Conservation (phyloP, 2,888 invertebrate genomes). For the Phyllotreta cruciferae region DNA sequence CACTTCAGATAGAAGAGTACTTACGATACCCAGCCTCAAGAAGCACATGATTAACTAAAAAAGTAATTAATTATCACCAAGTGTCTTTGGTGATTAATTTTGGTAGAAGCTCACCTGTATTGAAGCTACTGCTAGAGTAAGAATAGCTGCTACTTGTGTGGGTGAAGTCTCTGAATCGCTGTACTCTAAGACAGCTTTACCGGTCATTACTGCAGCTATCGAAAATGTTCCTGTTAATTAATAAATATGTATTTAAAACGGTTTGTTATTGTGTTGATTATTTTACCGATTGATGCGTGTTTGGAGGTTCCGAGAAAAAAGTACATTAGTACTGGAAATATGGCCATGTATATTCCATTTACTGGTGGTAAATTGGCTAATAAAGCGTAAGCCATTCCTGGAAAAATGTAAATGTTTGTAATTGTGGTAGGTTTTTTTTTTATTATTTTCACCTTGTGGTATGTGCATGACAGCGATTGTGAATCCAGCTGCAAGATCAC, state of each 20-base stretch:
- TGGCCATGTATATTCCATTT: conserved; percentile 80
- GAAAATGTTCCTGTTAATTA: conserved; percentile 75
- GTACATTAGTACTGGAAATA: conserved; percentile 89
- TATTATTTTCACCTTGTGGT: conserved; percentile 70
- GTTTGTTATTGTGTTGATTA: not conserved
- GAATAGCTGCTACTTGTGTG: conserved; percentile 77
- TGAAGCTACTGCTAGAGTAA: conserved; percentile 77
- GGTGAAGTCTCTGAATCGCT: conserved; percentile 59
- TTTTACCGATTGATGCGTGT: conserved; percentile 84
- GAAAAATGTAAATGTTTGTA: not conserved
- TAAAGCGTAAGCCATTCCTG: conserved; percentile 75
- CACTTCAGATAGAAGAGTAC: conserved; percentile 69
- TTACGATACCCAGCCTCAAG: conserved; percentile 67
- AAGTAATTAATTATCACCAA: not conserved
- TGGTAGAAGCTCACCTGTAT: conserved; percentile 72
- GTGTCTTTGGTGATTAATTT: not conserved
- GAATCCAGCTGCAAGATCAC: conserved; percentile 78
- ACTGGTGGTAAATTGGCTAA: conserved; percentile 77
- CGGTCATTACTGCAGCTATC: conserved; percentile 88
- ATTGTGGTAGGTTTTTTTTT: not conserved
- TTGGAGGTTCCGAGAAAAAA: conserved; percentile 86
- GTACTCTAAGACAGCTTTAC: conserved; percentile 71
- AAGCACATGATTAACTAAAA: conserved; percentile 69
- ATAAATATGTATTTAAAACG: conserved; percentile 45
- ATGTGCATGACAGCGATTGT: conserved; percentile 87